phyloP scores from a whole-genome alignment of 2,797 vertebrate species.

The Etheostoma perlongum region DNA sequence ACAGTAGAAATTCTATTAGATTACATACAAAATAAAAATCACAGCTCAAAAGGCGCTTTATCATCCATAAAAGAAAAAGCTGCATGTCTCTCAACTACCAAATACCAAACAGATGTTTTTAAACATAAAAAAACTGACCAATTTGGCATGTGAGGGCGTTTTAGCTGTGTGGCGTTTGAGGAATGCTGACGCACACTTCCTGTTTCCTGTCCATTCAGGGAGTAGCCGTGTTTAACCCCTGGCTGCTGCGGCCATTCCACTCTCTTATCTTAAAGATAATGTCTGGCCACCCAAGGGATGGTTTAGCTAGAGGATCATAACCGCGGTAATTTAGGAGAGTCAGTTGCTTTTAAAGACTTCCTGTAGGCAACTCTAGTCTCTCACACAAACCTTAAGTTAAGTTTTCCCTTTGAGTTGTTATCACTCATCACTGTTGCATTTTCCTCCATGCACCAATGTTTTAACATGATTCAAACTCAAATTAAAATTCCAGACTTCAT shows the following conservation, averaged over 20 bases:
- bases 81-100: neutral
- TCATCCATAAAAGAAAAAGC: neutral
- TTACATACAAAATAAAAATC: neutral
- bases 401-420: neutral
- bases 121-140: slow-evolving; percentile 13
- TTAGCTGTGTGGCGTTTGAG: slow-evolving; percentile 60
- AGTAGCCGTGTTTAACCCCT: slow-evolving; percentile 75
- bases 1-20: neutral
- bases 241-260: slow-evolving; percentile 59
- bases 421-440: neutral
- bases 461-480: neutral
- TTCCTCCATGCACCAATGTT: neutral
- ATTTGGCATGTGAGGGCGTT: slow-evolving; percentile 5
- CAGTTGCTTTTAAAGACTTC: slow-evolving; percentile 54
- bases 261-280: slow-evolving; percentile 76
- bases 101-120: slow-evolving; percentile 13
- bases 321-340: slow-evolving; percentile 32
- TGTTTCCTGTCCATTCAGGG: slow-evolving; percentile 84
- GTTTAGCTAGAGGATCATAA: slow-evolving; percentile 41
- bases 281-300: slow-evolving; percentile 53
- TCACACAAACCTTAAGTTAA: neutral
- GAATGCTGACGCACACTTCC: slow-evolving; percentile 85
- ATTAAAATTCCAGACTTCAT: neutral
- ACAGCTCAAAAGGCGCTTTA: neutral
- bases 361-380: slow-evolving; percentile 16